phyloP scores from a whole-genome alignment of 2,797 vertebrate species.

The Synaphobranchus kaupii region DNA sequence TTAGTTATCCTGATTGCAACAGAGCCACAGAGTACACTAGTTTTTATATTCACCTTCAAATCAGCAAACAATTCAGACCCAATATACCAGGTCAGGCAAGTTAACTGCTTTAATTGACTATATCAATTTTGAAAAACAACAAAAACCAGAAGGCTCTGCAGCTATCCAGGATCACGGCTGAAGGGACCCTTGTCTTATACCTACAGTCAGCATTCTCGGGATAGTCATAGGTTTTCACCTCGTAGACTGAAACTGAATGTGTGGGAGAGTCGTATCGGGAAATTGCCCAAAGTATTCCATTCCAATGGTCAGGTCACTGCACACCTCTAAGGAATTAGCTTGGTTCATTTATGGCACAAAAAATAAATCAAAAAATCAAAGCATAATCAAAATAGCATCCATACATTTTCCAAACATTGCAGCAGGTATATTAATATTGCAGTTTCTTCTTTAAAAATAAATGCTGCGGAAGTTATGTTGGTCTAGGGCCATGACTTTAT shows the following conservation, averaged over 20 bases:
- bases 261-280: neutral
- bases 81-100: no score
- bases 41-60: no score
- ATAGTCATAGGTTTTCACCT: neutral
- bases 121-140: no score
- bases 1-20: constrained; percentile 50
- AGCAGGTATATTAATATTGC: no score
- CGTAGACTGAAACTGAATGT: neutral
- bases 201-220: neutral
- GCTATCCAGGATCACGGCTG: no score
- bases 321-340: neutral
- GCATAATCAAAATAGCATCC: neutral
- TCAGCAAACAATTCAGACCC: no score
- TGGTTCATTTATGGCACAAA: neutral
- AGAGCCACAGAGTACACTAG: neutral
- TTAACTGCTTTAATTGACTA: no score
- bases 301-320: constrained; percentile 54
- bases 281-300: constrained; percentile 23
- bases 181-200: neutral
- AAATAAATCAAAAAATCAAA: neutral
- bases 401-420: neutral
- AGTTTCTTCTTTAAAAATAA: neutral
- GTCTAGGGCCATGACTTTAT: neutral
- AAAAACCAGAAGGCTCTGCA: no score
- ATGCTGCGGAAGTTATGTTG: neutral